Evolutionary conservation across 2,888 invertebrate genomes (phyloP).

Genomic region (Entomobrya proxima): DNA sequence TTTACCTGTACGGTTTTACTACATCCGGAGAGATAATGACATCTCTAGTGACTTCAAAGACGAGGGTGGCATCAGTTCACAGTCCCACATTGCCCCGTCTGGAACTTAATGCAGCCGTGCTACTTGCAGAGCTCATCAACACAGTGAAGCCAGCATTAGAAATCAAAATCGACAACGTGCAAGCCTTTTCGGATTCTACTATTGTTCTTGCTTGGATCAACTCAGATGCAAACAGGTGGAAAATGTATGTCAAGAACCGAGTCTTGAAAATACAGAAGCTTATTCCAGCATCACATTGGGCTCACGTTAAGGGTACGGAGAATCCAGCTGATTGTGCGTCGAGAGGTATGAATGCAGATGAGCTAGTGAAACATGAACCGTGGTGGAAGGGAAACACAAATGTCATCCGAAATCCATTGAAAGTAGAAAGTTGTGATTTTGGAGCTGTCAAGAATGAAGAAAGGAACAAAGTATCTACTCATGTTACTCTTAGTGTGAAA

Average conservation of each 20-base stretch:
- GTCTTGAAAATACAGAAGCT: background rate
- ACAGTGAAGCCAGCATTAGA: background rate
- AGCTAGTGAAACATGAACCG: background rate
- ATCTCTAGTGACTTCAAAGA: conserved; percentile 65
- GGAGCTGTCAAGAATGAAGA: background rate
- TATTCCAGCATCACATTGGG: background rate
- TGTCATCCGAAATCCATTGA: background rate
- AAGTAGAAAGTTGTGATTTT: background rate
- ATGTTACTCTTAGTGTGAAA: background rate
- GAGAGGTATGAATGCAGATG: background rate
- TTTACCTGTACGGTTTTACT: background rate
- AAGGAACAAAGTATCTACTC: background rate
- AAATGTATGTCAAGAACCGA: conserved; percentile 18
- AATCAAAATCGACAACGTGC: background rate
- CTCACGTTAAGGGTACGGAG: background rate
- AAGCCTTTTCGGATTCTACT: conserved; percentile 1
- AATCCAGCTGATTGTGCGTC: conserved; percentile 42
- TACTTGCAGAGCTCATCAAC: conserved; percentile 71
- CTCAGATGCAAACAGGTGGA: conserved; percentile 5
- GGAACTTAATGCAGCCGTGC: conserved; percentile 75
- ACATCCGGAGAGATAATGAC: background rate
- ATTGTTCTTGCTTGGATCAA: conserved; percentile 30
- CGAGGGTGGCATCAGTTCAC: conserved; percentile 73
- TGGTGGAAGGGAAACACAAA: conserved; percentile 4
- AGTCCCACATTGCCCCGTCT: conserved; percentile 74